These are phyloP conservation scores for Liposcelis brunnea DNA, from an alignment of 2,888 invertebrate species.

Conservation along the genomic window DNA sequence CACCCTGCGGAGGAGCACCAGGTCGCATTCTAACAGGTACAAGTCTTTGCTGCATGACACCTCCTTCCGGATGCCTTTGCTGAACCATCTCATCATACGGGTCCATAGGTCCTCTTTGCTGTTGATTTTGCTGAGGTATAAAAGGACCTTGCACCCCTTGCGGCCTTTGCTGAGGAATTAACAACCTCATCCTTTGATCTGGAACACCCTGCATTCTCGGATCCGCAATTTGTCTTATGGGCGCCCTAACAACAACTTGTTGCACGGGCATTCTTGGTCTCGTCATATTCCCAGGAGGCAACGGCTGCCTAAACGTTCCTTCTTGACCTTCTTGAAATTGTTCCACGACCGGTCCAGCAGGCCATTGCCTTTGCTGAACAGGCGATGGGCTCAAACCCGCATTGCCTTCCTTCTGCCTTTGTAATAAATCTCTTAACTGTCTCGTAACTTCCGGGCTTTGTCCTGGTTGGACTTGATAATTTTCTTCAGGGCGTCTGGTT, in stretches of 20 bases:
- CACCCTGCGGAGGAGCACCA: not conserved
- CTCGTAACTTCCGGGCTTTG: constrained; percentile 37
- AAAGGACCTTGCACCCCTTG: constrained; percentile 2
- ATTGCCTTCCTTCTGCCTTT: constrained; percentile 27
- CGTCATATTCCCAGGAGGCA: constrained; percentile 31
- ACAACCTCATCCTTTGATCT: constrained; percentile 3
- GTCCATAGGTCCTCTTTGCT: constrained; percentile 22
- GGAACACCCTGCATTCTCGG: not conserved
- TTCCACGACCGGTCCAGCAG: not conserved
- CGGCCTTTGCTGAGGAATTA: constrained; percentile 8
- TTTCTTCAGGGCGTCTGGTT: constrained; percentile 10
- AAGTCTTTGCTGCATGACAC: too few relatives aligned
- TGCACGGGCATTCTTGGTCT: constrained; percentile 2
- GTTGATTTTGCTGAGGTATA: constrained; percentile 19
- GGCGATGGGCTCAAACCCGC: not conserved
- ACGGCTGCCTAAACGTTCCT: constrained; percentile 46
- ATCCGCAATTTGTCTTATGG: not conserved
- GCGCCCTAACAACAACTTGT: constrained; percentile 2
- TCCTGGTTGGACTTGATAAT: not conserved
- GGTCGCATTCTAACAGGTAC: not conserved
- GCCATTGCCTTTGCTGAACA: constrained; percentile 8
- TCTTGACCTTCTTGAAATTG: constrained; percentile 2
- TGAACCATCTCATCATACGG: constrained; percentile 30
- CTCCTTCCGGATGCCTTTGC: constrained; percentile 18
- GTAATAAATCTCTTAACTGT: constrained; percentile 64